phyloP scores from a whole-genome alignment of 1,140 invertebrate genomes.

The Scaptomyza montana region DNA sequence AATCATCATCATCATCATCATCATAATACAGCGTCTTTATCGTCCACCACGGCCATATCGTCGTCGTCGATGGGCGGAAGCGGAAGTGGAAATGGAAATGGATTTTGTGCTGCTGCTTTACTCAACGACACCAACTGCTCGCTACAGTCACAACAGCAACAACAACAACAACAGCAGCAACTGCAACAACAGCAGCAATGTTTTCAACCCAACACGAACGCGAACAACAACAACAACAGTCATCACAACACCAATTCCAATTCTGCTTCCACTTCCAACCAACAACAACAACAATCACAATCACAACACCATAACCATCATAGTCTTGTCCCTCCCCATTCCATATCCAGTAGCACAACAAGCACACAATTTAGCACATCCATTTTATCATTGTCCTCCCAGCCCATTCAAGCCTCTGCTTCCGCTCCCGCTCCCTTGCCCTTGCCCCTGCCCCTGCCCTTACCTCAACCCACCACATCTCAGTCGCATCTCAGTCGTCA shows the following conservation, averaged over 20 bases:
- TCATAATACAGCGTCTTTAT: conserved; percentile 50
- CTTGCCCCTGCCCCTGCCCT: conserved; percentile 11
- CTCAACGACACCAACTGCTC: conserved; percentile 22
- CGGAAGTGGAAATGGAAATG: conserved; percentile 81
- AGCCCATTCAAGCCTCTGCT: conserved; percentile 35
- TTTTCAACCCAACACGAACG: conserved; percentile 64
- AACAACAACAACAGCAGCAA: conserved; percentile 80
- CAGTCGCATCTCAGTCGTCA: conserved; percentile 70
- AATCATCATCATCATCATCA: conserved; percentile 57
- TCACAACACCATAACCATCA: conserved; percentile 54
- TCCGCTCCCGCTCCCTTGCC: conserved; percentile 4
- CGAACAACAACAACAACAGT: conserved; percentile 79
- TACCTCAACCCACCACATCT: conserved; percentile 4
- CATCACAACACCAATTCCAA: conserved; percentile 70
- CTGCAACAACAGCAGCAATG: conserved; percentile 62
- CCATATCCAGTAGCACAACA: conserved; percentile 42
- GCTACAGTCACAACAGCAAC: conserved; percentile 55
- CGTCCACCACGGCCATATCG: background rate
- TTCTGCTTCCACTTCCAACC: conserved; percentile 82
- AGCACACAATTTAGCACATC: conserved; percentile 52
- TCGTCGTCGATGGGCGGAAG: conserved; percentile 63
- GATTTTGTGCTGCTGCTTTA: conserved; percentile 61
- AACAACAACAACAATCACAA: conserved; percentile 79
- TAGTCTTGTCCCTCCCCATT: conserved; percentile 31
- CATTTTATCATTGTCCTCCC: conserved; percentile 32